Evolutionary conservation across 2,888 invertebrate species (phyloP).

Genomic region (Syritta pipiens): DNA sequence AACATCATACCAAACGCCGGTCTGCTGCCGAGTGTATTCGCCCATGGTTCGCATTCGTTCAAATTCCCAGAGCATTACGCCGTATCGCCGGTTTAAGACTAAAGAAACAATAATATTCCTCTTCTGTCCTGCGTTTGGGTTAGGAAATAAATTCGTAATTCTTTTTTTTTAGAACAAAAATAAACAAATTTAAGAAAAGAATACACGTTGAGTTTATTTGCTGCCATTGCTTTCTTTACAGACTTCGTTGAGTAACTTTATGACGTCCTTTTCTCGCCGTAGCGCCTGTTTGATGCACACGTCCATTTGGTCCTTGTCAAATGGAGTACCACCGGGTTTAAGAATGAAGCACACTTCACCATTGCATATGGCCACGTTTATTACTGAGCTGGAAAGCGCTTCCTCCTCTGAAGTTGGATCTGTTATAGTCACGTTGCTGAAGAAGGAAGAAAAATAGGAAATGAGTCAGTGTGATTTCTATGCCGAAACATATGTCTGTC

Average conservation of each 20-base stretch:
- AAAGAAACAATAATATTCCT: conserved; percentile 18
- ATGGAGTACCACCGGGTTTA: conserved; percentile 87
- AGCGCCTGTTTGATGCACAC: conserved; percentile 83
- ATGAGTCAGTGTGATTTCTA: too few species aligned
- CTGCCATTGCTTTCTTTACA: conserved; percentile 34
- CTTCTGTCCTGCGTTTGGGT: conserved; percentile 10
- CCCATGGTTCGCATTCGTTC: conserved; percentile 91
- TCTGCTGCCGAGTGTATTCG: conserved; percentile 91
- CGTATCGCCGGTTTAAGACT: conserved; percentile 80
- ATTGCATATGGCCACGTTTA: conserved; percentile 85
- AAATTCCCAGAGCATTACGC: conserved; percentile 95
- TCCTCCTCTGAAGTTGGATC: conserved; percentile 93
- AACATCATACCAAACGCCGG: conserved; percentile 99
- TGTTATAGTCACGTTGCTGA: conserved; percentile 84
- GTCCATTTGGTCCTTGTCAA: conserved; percentile 82
- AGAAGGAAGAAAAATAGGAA: conserved; percentile 73
- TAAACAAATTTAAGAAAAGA: conserved; percentile 31
- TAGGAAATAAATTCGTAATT: conserved; percentile 42
- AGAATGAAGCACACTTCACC: conserved; percentile 84
- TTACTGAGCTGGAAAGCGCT: conserved; percentile 83
- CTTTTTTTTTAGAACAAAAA: conserved; percentile 52
- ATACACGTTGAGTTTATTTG: conserved; percentile 20
- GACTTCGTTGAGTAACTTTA: conserved; percentile 64
- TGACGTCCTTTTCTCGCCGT: conserved; percentile 81
- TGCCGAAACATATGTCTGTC: too few species aligned